Evolutionary conservation across 1,140 invertebrate species (phyloP).

Genomic region (Drosophila athabasca): DNA sequence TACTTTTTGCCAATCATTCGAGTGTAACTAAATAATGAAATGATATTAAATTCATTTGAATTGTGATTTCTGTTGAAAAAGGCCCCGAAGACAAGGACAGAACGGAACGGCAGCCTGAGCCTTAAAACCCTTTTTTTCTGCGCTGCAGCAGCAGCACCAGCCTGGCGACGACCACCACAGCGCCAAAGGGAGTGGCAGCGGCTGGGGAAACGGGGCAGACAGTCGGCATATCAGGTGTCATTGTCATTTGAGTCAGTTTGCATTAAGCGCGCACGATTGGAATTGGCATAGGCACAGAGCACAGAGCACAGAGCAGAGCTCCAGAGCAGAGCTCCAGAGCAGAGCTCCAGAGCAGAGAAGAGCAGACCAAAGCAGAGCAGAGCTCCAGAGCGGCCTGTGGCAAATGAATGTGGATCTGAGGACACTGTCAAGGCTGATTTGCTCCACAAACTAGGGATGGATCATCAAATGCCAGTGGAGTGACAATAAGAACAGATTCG

Average conservation of each 20-base stretch:
- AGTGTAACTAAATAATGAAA: conserved; percentile 83
- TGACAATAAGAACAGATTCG: not conserved
- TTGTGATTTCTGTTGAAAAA: conserved; percentile 83
- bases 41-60: conserved; percentile 84
- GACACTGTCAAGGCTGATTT: conserved; percentile 53
- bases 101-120: conserved; percentile 33
- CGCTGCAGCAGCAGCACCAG: not conserved
- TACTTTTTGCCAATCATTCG: conserved; percentile 80
- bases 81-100: conserved; percentile 31
- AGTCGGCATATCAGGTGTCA: conserved; percentile 81
- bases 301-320: not conserved
- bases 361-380: not conserved
- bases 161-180: conserved; percentile 65
- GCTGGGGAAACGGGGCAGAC: conserved; percentile 20
- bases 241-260: conserved; percentile 83
- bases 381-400: not conserved
- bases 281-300: conserved; percentile 62
- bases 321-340: not conserved
- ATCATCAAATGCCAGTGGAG: conserved; percentile 5
- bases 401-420: conserved; percentile 21
- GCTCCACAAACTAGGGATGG: conserved; percentile 25
- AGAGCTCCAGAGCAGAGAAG: not conserved
- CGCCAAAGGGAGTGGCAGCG: conserved; percentile 24
- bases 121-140: conserved; percentile 46
- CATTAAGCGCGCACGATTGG: conserved; percentile 76